Evolutionary conservation across 1,140 invertebrate species (phyloP).

Genomic region (Polypedilum pembai): DNA sequence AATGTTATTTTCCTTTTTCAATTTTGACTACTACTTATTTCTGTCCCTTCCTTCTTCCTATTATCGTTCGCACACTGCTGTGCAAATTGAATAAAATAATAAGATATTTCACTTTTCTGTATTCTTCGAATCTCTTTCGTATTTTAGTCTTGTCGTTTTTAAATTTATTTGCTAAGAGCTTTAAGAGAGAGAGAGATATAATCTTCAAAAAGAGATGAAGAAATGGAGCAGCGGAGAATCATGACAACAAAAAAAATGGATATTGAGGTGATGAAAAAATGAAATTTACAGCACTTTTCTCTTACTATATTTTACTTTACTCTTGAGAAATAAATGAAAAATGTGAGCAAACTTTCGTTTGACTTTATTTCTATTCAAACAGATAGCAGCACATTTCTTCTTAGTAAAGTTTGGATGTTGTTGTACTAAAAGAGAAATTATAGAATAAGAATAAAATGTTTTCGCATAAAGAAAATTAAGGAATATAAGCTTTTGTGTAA

Average conservation of each 20-base stretch:
- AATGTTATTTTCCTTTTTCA: not conserved
- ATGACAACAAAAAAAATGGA: not conserved
- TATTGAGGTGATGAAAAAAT: not conserved
- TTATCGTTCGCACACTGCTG: not conserved
- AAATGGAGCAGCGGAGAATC: not conserved
- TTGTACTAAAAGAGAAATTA: too few relatives aligned
- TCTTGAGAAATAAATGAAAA: not conserved
- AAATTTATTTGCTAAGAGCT: slow-evolving; percentile 2
- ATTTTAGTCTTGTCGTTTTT: slow-evolving; percentile 7
- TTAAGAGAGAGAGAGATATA: not conserved
- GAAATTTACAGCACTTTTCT: not conserved
- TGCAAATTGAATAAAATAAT: slow-evolving; percentile 14
- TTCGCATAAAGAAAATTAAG: too few relatives aligned
- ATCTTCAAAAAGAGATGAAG: not conserved
- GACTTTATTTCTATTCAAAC: not conserved
- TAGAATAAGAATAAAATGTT: too few relatives aligned
- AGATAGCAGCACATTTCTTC: not conserved
- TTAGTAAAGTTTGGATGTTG: too few relatives aligned
- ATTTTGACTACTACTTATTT: too few relatives aligned
- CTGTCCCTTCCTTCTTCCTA: not conserved
- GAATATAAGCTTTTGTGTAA: too few relatives aligned
- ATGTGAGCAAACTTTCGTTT: not conserved
- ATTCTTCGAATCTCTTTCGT: not conserved
- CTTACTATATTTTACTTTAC: not conserved
- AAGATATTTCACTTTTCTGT: not conserved